Conservation (phyloP, 2,113 vertebrate species). For the Odontesthes bonariensis region DNA sequence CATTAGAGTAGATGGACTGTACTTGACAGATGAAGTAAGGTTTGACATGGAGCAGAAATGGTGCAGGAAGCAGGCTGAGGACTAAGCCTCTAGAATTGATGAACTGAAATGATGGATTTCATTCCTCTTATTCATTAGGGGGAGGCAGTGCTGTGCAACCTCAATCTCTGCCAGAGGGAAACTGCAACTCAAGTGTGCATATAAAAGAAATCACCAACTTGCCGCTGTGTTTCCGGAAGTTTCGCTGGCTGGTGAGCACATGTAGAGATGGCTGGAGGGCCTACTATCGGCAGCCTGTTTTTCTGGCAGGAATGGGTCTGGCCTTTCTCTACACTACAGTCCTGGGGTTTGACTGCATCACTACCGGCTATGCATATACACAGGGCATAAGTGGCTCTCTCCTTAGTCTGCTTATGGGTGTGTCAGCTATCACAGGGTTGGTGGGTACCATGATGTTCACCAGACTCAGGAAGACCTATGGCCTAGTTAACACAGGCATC, state of each 20-base stretch:
- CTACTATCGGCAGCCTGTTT: conserved; percentile 82
- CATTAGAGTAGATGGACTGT: conserved; percentile 1
- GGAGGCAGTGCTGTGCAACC: conserved; percentile 40
- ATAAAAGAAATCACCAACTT: conserved; percentile 63
- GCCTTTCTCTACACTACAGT: conserved; percentile 87
- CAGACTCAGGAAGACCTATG: conserved; percentile 79
- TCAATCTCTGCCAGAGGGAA: conserved; percentile 59
- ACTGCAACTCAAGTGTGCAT: conserved; percentile 55
- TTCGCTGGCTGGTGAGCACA: conserved; percentile 72
- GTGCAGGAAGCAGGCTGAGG: conserved; percentile 1
- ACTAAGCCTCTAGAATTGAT: conserved; percentile 9
- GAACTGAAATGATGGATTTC: conserved; percentile 35
- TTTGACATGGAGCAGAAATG: not conserved
- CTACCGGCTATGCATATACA: conserved; percentile 83
- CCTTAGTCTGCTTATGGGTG: conserved; percentile 85
- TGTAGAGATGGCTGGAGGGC: conserved; percentile 82
- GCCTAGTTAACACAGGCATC: conserved; percentile 83
- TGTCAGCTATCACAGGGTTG: conserved; percentile 83
- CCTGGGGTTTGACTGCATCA: conserved; percentile 87
- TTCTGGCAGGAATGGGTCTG: conserved; percentile 85
- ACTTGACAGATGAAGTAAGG: conserved; percentile 10
- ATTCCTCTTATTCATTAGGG: conserved; percentile 51
- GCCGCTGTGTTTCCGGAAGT: conserved; percentile 69
- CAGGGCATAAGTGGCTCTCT: conserved; percentile 87
- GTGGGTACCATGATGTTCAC: conserved; percentile 85